Percentiles rank a stretch among this genome's conserved stretches.
phyloP scores from a whole-genome alignment of 92 coral and sea anemone species.

The Porites lobata region DNA sequence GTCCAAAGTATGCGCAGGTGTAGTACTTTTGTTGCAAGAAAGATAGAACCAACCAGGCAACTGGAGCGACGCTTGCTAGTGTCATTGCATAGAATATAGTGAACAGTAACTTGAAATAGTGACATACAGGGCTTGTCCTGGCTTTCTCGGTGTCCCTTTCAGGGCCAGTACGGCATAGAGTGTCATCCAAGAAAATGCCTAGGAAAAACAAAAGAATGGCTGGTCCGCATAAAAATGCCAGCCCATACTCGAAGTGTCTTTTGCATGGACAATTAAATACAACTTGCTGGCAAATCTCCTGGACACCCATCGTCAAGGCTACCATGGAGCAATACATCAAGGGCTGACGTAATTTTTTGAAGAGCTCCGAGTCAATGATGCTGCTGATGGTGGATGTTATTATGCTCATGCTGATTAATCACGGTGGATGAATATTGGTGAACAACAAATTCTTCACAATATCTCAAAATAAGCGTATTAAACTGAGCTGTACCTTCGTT shows the following conservation, averaged over 20 bases:
- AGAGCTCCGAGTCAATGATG: constrained; percentile 20
- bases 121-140: neutral
- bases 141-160: neutral
- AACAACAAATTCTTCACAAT: no score
- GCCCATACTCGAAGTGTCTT: constrained; percentile 64
- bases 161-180: constrained; percentile 27
- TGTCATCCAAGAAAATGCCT: constrained; percentile 56
- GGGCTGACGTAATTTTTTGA: constrained; percentile 41
- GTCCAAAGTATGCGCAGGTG: constrained; percentile 68
- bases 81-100: constrained; percentile 12
- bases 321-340: constrained; percentile 51
- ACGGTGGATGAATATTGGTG: no score
- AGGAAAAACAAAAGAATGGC: constrained; percentile 55
- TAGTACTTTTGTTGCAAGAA: constrained; percentile 64
- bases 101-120: neutral
- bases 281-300: constrained; percentile 51
- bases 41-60: constrained; percentile 61
- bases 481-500: no score
- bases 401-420: constrained; percentile 1
- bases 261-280: constrained; percentile 77
- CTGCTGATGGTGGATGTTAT: constrained; percentile 21
- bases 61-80: constrained; percentile 56
- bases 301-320: constrained; percentile 47
- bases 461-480: no score
- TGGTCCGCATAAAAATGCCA: constrained; percentile 71